Evolutionary conservation across 2,113 vertebrate genomes (phyloP), one percentile per base, ranked within the genome.

Genomic region (human (Homo sapiens)): DNA sequence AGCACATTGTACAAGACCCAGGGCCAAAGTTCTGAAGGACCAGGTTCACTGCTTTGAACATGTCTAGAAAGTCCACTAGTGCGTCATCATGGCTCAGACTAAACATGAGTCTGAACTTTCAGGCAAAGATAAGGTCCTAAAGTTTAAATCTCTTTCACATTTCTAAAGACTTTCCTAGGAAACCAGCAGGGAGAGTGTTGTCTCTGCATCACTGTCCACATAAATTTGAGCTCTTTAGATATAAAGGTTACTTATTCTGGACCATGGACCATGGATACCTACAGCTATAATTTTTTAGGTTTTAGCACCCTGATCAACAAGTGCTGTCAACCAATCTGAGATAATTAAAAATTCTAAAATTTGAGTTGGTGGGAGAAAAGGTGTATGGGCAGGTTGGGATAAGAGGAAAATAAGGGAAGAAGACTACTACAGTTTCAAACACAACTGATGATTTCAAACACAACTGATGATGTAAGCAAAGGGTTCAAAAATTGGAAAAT

Each of bases 321-420:
- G 48, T 85, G 35, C 64, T 83, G 8, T 59, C 79, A 89, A 89
- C 25, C 40, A 81, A 92, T 82, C n/a, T 43, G 4, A 96, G 68
- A 35, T 52, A 93, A 50, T 83, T 92, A 73, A 93, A 96, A 94
- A 75, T 84, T 70, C 38, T 84, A 88, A 93, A 84, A 93, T 64
- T 59, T 81, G 23, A 81, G 45, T 80, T 89, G 32, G 48, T 75
- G 12, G 57, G 48, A 75, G 23, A 89, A 93, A 96, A 50, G 8
- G 7, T 84, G 16, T 75, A 30, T 68, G 17, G 35, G 30, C n/a
- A 3, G 2, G 13, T 40, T 92, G 22, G 25, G 38, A 45, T 27
- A 45, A 55, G 43, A 90, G 16, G 5, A 87, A 18, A 97, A 73
- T 76, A 40, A 88, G 10, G n/a, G 27, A 48, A 66, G 27, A 90